Base-by-base conservation (phyloP, 2,797 vertebrate species). In the Oreortyx pictus region DNA sequence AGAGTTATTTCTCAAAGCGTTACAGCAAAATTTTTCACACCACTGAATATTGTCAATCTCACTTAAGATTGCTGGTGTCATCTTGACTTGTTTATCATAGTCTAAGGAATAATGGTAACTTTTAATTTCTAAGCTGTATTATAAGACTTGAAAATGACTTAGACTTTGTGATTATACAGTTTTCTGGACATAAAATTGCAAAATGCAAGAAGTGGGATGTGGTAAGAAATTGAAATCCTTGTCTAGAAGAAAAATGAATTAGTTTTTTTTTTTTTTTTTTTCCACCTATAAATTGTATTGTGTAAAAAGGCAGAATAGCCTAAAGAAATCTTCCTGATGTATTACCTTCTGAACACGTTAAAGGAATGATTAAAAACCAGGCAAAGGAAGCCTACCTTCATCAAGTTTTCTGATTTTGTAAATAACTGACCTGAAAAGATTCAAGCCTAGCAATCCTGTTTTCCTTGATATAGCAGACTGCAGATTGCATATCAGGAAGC, bases 1-100 rank as follows among this genome's bases (percentile, higher is more conserved):
- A 31, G 86, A 88, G 70, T 57, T 84, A 96, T 81, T 94, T 82
- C 76, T 95, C 85, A 82, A 91, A 79, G 56, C 75, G 77, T 95
- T 90, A 96, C 89, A 79, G 65, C 12, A 4, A 93, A 92, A 59
- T 76, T 85, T 61, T 87, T 93, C 85, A 86, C 88, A 52, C 39
- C 57, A 68, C 14, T 66, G 83, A 86, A 50, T 52, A 64, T 50
- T 89, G 92, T 94, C 86, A 94, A 80, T 93, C 88, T 96, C 86
- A 89, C 86, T 95, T 92, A 72, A 81, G 66, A 85, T 12, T 70
- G 64, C 84, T 60, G 62, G 16, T 72, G 90, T 81, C 86, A 93
- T 75, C 73, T 64, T 79, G 70, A 73, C 62, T 93, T 95, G 72
- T 82, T 94, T 94, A 92, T 59, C 81, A n/a, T 11, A 73, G 67